Base-by-base conservation (phyloP, 2,888 invertebrate species). In the Lymantria dispar region DNA sequence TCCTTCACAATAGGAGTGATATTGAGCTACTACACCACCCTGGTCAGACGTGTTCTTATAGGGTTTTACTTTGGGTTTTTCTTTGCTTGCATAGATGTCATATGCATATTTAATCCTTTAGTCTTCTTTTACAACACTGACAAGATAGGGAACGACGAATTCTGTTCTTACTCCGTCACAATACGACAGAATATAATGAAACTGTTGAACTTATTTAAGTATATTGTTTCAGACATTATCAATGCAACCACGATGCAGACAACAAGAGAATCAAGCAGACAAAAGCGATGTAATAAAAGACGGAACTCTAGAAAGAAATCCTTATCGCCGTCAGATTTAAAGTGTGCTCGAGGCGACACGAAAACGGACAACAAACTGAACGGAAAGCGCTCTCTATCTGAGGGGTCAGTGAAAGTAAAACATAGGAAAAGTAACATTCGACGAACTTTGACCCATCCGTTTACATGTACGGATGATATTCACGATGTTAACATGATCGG, bases 261-360 rank as follows among this genome's bases (percentile, higher is more conserved):
- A 49, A 64, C 87, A 59, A 79, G 89, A 73, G 92, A 92, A 61
- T 84, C 89, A 45, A 85, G 84, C 69, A 78, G 91, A 58, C 89
- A 85, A 71, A 90, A 89, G 68, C 75, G 91, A 52, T 83, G 78
- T 68, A 90, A 87, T 68, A 92, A 90, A 69, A 75, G 92, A 55
- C 81, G 92, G 41, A 89, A 90, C 71, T 90, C 91, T 8, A 83
- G 92, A 74, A 92, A 92, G 70, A 92, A 92, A 63, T 92, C 92
- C 12, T 74, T 92, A 52, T 92, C 92, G 7, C 92, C 92, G 38
- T 90, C 90, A 12, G 88, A 89, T 61, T 71, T 90, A 50, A 88
- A 89, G 76, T 83, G 87, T 58, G 63, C 76, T 11, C 78, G 84
- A 43, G 76, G 75, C 47, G 86, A 87, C 52, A 53, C 67, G 43